Percentiles rank a stretch among this genome's conserved stretches.
Conservation (phyloP, 2,888 invertebrate species). For the Omphaloscelis lunosa region DNA sequence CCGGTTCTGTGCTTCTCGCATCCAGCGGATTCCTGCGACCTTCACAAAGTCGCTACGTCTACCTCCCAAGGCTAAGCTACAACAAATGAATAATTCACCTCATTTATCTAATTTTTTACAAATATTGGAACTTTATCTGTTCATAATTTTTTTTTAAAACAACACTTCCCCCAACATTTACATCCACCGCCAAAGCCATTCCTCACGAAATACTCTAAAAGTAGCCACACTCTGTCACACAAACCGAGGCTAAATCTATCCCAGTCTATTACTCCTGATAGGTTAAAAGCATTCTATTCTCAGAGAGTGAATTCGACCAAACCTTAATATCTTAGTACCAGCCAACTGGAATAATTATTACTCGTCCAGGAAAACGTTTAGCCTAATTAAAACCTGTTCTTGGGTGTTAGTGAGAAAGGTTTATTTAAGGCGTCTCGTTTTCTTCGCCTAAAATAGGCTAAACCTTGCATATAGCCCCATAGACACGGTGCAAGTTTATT, state of each 20-base stretch:
- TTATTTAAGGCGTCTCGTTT: constrained; percentile 24
- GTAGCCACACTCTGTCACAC: not conserved
- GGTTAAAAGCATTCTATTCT: constrained; percentile 55
- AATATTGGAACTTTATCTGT: not conserved
- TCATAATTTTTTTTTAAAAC: not conserved
- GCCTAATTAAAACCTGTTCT: constrained; percentile 53
- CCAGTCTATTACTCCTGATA: constrained; percentile 16
- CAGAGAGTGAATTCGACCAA: constrained; percentile 35
- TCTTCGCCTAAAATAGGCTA: constrained; percentile 26
- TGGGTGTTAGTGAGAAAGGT: constrained; percentile 19
- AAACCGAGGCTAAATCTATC: constrained; percentile 30
- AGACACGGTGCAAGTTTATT: not conserved
- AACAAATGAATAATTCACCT: not conserved
- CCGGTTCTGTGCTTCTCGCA: no score
- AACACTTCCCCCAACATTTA: not conserved
- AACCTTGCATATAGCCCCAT: not conserved
- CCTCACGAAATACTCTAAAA: constrained; percentile 3
- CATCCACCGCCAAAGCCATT: not conserved
- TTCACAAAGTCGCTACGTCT: no score
- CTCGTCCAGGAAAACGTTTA: constrained; percentile 31
- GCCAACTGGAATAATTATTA: constrained; percentile 41
- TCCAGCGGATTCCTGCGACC: no score
- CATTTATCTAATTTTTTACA: no score
- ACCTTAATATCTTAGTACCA: constrained; percentile 36
- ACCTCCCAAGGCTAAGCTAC: no score